These are phyloP conservation scores for Cyanoderma ruficeps DNA, from an alignment of 2,113 vertebrate genomes.

Conservation along the genomic window DNA sequence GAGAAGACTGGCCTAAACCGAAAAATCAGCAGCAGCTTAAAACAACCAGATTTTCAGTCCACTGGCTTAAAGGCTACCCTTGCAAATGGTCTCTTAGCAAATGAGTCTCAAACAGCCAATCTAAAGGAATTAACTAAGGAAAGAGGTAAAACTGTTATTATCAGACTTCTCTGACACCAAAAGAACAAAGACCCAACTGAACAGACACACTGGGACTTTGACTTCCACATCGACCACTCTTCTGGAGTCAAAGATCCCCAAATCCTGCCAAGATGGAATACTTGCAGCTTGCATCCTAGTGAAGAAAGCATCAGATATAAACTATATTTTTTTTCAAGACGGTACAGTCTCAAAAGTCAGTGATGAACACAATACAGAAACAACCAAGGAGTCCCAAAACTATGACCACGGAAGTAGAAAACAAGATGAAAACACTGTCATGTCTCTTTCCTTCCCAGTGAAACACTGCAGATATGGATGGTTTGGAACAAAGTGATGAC, in stretches of 20 bases:
- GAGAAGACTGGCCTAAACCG: background rate
- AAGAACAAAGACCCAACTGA: background rate
- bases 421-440: conserved; percentile 33
- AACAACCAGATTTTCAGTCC: background rate
- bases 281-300: background rate
- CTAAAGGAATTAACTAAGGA: background rate
- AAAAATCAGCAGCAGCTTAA: background rate
- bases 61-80: background rate
- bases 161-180: background rate
- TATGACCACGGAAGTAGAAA: conserved; percentile 42
- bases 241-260: background rate
- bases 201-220: background rate
- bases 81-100: background rate
- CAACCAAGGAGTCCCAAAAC: conserved; percentile 28
- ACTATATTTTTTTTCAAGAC: background rate
- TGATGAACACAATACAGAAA: background rate
- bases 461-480: conserved; percentile 14
- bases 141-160: background rate
- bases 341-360: background rate
- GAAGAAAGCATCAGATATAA: background rate
- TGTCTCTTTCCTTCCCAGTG: background rate
- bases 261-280: background rate
- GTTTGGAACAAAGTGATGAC: conserved; percentile 36
- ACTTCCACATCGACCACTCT: background rate
- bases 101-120: background rate